Conservation (phyloP, 2,797 vertebrate species). For the Alfaro cultratus region DNA sequence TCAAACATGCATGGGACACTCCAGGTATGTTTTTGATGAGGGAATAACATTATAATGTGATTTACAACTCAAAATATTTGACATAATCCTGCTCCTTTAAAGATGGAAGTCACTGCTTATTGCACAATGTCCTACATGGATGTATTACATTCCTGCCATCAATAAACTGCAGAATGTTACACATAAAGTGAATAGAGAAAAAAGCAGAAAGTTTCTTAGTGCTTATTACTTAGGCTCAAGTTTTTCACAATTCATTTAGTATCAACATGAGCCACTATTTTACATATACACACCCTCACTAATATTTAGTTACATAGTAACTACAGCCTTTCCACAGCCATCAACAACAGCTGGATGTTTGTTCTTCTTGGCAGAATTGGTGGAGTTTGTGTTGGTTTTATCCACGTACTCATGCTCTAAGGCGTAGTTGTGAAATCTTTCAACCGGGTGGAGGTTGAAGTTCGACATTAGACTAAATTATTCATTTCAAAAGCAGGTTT, state of each 20-base stretch:
- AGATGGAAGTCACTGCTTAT: not conserved
- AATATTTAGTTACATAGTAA: not conserved
- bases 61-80: too few relatives aligned
- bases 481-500: not conserved
- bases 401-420: not conserved
- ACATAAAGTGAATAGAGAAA: not conserved
- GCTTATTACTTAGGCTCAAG: not conserved
- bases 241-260: not conserved
- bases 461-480: too few relatives aligned
- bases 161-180: not conserved
- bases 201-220: not conserved
- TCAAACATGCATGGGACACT: too few relatives aligned
- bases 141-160: not conserved
- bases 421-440: not conserved
- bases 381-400: not conserved
- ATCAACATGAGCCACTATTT: not conserved
- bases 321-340: not conserved
- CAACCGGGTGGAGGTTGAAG: not conserved
- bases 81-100: too few relatives aligned
- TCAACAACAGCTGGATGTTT: not conserved
- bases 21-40: too few relatives aligned
- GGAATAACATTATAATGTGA: too few relatives aligned
- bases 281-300: not conserved
- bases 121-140: not conserved
- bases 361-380: not conserved